Evolutionary conservation across 2,888 invertebrate genomes (phyloP).

Genomic region (Zele albiditarsus): DNA sequence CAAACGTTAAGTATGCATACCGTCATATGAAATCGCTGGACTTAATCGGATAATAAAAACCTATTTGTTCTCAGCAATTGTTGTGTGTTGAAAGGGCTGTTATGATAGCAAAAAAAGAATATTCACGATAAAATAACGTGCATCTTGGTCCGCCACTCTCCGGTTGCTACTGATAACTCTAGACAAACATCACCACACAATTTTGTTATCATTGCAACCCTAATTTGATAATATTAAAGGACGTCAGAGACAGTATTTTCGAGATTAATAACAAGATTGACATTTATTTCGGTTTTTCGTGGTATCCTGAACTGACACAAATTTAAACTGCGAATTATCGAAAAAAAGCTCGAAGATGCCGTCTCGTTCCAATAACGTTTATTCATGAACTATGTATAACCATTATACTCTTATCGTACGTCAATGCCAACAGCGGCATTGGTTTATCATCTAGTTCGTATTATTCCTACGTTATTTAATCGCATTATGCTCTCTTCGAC

Average conservation of each 20-base stretch:
- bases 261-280: slow-evolving; percentile 13
- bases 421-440: slow-evolving; percentile 46
- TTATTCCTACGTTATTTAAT: slow-evolving; percentile 39
- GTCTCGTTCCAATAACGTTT: slow-evolving; percentile 42
- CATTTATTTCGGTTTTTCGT: slow-evolving; percentile 4
- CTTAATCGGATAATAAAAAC: slow-evolving; percentile 56
- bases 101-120: slow-evolving; percentile 21
- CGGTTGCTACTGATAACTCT: slow-evolving; percentile 7
- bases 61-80: slow-evolving; percentile 44
- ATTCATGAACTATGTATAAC: slow-evolving; percentile 44
- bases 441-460: slow-evolving; percentile 38
- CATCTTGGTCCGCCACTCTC: background rate
- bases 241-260: background rate
- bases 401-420: slow-evolving; percentile 47
- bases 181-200: slow-evolving; percentile 4
- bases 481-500: slow-evolving; percentile 39
- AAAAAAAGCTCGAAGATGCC: slow-evolving; percentile 43
- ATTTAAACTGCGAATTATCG: slow-evolving; percentile 21
- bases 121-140: background rate
- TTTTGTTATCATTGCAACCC: slow-evolving; percentile 20
- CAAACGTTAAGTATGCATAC: slow-evolving; percentile 53
- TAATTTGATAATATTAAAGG: background rate
- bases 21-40: slow-evolving; percentile 56
- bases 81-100: slow-evolving; percentile 6
- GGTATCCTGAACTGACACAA: background rate